These are phyloP conservation scores for Aythya baeri DNA, from an alignment of 2,113 vertebrate genomes.

Conservation along the genomic window DNA sequence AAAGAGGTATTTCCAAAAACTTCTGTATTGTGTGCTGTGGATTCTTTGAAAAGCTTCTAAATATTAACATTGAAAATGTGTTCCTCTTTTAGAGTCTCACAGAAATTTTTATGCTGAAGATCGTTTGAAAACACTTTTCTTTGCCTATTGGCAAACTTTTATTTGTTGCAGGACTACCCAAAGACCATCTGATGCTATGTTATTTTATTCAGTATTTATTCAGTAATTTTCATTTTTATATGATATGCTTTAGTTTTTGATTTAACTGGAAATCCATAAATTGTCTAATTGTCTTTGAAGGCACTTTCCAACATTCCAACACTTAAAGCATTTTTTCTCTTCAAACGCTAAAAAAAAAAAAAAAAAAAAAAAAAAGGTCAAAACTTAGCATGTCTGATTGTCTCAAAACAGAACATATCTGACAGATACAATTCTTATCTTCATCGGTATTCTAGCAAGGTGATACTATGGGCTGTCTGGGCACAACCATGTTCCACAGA, in stretches of 20 bases:
- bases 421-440: not conserved
- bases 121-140: not conserved
- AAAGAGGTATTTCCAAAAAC: slow-evolving; percentile 26
- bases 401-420: not conserved
- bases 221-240: not conserved
- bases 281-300: not conserved
- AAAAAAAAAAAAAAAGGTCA: not conserved
- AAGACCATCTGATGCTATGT: not conserved
- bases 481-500: not conserved
- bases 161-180: not conserved
- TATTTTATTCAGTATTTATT: not conserved
- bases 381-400: not conserved
- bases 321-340: not conserved
- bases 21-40: not conserved
- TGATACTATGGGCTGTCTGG: not conserved
- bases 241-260: not conserved
- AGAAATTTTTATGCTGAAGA: not conserved
- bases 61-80: not conserved
- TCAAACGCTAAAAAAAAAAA: not conserved
- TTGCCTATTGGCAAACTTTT: not conserved
- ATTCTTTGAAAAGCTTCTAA: not conserved
- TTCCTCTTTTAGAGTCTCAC: not conserved
- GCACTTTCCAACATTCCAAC: not conserved
- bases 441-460: not conserved
- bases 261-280: not conserved